phyloP scores from a whole-genome alignment of 1,140 invertebrate genomes.

The Plectus sambesii region DNA sequence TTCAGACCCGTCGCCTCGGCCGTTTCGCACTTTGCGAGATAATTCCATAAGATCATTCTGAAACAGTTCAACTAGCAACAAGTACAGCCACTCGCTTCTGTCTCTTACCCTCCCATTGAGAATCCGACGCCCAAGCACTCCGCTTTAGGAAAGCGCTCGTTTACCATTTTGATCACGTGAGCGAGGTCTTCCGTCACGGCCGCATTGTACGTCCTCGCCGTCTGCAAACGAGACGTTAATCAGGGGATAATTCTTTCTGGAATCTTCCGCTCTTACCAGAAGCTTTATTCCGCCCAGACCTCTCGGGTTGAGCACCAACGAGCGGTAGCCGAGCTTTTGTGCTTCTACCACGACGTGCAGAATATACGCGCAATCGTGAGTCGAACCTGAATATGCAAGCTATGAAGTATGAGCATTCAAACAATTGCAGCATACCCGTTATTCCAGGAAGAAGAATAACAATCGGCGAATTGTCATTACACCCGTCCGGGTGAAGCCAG shows the following conservation, averaged over 20 bases:
- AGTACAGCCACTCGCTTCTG: slow-evolving; percentile 7
- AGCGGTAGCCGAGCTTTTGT: slow-evolving; percentile 16
- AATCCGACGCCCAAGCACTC: slow-evolving; percentile 26
- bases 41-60: slow-evolving; percentile 30
- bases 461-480: slow-evolving; percentile 19
- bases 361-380: slow-evolving; percentile 21
- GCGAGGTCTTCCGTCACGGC: slow-evolving; percentile 18
- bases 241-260: no score
- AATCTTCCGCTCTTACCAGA: no score
- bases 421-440: slow-evolving; percentile 18
- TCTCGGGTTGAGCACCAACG: slow-evolving; percentile 20
- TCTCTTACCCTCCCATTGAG: slow-evolving; percentile 24
- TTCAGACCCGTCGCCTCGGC: slow-evolving; percentile 16
- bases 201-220: slow-evolving; percentile 22
- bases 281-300: slow-evolving; percentile 27
- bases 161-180: slow-evolving; percentile 18
- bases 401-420: background rate
- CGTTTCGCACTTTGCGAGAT: slow-evolving; percentile 18
- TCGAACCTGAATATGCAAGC: slow-evolving; percentile 17
- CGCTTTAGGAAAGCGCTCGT: slow-evolving; percentile 16
- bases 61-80: slow-evolving; percentile 5
- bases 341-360: slow-evolving; percentile 25
- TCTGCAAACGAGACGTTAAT: slow-evolving; percentile 2
- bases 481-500: slow-evolving; percentile 21
- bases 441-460: slow-evolving; percentile 26